Evolutionary conservation across 2,888 invertebrate genomes (phyloP), one percentile per base, ranked within the genome.

Genomic region (Megalurothrips usitatus): DNA sequence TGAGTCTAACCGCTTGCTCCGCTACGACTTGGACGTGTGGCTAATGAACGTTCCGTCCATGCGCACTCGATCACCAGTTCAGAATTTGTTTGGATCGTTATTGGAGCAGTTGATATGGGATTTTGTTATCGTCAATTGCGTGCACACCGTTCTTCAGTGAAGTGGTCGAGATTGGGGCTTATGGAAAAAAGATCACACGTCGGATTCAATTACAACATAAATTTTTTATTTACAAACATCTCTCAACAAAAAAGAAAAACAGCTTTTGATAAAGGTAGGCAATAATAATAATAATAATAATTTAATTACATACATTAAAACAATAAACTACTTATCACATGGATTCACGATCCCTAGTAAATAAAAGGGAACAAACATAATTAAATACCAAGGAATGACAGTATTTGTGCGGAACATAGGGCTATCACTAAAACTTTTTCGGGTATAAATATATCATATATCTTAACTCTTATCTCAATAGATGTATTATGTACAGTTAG

Each of bases 191-290:
- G 10, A 12, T 19, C 6, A 58, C 58, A 58, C 11, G n/a, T 43
- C 34, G 58, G 19, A 9, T 75, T 75, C 68, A 75, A 75, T 75
- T 26, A 75, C 26, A 75, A 75, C 68, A 75, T 75, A 75, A 75
- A 75, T 23, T 75, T 75, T 75, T 26, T 75, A 75, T 75, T 75
- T 75, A 75, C 68, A 75, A 75, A 75, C 23, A 23, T 26, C 26
- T 75, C 26, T 75, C 68, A 75, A 75, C 68, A 75, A 26, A 75
- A 68, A 68, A n/a, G 68, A 23, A 75, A 75, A 75, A 75, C 68
- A 75, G 68, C 68, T 26, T 26, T 75, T 75, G 23, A 26, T 23
- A 26, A 26, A 26, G 8, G 26, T n/a, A 23, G 26, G 23, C 23
- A 26, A 68, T 68, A 68, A 68, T 68, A 17, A 63, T 68, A 26